Evolutionary conservation across 2,888 invertebrate species (phyloP), one percentile per base, ranked within the genome.

Genomic region (Nomada hirtipes): DNA sequence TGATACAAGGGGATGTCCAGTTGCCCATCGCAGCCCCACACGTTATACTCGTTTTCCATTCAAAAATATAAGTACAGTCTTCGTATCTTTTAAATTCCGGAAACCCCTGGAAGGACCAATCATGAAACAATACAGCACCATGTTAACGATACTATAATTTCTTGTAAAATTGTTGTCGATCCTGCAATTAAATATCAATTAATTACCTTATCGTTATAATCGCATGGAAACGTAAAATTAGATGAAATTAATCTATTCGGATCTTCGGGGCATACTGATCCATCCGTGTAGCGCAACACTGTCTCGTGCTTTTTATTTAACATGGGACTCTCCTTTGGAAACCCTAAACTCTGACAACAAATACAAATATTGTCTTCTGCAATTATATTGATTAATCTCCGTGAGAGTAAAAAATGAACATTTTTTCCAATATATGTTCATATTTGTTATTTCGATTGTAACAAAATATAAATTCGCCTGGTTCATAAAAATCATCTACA

Each of bases 1-100:
- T 86, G 1, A 70, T 86, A 79, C 91, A 92, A 64, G 83, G 86
- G n/a, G 81, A 55, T 76, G 55, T 64, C 91, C 87, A 91, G 70
- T 77, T 77, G 36, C 90, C 91, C 55, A 83, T 73, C 18, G 83
- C 76, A 44, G 85, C 86, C n/a, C 86, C 88, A 77, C 93, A 93
- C 15, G 86, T 89, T 63, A 88, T 69, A 53, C 88, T 92, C 23
- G 92, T 92, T 79, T 83, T 88, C 93, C 92, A 92, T 44, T 90
- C 90, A 69, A 93, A 93, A 9, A 79, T 65, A 60, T 92, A 90
- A 36, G 86, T 90, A 78, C 93, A 92, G 61, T 90, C 72, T 11
- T 81, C 61, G 44, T 92, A 93, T 44, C 69, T 71, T 55, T 89
- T 89, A 60, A 89, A 90, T 59, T 78, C 44, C 55, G 92, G 91